Evolutionary conservation across 30 jellyfish, hydroid and myxozoan genomes (phyloP).

Genomic region (Rhopilema esculentum): DNA sequence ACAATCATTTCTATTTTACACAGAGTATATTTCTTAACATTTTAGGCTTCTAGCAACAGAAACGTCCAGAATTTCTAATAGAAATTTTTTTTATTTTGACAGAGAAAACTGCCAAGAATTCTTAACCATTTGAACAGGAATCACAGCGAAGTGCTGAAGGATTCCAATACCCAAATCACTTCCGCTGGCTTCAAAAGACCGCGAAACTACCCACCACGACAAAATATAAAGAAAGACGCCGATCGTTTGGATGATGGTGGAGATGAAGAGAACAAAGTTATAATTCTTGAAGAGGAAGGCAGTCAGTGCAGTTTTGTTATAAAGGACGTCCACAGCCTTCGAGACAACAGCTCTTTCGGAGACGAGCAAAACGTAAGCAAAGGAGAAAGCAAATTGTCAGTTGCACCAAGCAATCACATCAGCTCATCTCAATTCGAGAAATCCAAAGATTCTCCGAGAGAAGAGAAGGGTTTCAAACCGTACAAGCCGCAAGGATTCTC

Average conservation of each 20-base stretch:
- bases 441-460: conserved; percentile 13
- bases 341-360: conserved; percentile 44
- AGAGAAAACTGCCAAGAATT: conserved; percentile 70
- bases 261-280: conserved; percentile 52
- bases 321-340: conserved; percentile 69
- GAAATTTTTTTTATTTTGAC: background rate
- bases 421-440: conserved; percentile 9
- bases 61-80: background rate
- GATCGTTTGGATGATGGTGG: conserved; percentile 6
- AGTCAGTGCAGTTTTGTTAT: conserved; percentile 56
- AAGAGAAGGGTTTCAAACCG: conserved; percentile 59
- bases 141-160: conserved; percentile 57
- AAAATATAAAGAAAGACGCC: background rate
- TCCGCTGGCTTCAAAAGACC: conserved; percentile 59
- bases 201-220: conserved; percentile 12
- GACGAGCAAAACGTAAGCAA: conserved; percentile 18
- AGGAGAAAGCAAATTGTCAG: conserved; percentile 29
- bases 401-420: conserved; percentile 4
- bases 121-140: conserved; percentile 59
- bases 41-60: too few relatives aligned
- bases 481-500: conserved; percentile 49
- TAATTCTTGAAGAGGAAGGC: conserved; percentile 52
- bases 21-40: too few relatives aligned
- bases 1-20: too few relatives aligned
- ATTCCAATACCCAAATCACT: conserved; percentile 9